phyloP scores from a whole-genome alignment of 1,140 invertebrate species.

The Helicoverpa armigera region DNA sequence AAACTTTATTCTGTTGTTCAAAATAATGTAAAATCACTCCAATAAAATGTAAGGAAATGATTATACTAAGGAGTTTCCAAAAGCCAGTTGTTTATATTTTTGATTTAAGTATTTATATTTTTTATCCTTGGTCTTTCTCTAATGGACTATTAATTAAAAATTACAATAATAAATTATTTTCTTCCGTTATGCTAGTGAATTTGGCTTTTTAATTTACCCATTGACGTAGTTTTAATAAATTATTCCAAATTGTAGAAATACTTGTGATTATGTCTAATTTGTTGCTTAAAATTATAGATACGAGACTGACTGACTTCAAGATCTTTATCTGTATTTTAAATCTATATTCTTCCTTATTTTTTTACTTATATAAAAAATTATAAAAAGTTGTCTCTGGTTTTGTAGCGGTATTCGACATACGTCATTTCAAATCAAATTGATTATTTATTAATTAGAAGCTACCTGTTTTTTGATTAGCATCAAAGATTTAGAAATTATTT shows the following conservation, averaged over 20 bases:
- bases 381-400: background rate
- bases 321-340: background rate
- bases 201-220: background rate
- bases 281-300: background rate
- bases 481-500: no score
- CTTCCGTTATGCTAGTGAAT: background rate
- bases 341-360: background rate
- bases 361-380: background rate
- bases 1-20: no score
- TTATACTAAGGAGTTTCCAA: no score
- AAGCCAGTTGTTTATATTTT: no score
- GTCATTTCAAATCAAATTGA: background rate
- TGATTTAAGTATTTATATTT: no score
- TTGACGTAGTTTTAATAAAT: background rate
- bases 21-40: no score
- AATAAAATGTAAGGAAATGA: no score
- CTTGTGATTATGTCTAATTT: conserved; percentile 14
- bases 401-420: background rate
- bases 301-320: background rate
- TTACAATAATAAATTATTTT: no score
- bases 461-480: background rate
- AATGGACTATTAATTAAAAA: no score
- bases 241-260: background rate
- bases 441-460: background rate
- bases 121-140: no score